Conservation (phyloP, 2,888 invertebrate species). For the Stegophylla sp. region DNA sequence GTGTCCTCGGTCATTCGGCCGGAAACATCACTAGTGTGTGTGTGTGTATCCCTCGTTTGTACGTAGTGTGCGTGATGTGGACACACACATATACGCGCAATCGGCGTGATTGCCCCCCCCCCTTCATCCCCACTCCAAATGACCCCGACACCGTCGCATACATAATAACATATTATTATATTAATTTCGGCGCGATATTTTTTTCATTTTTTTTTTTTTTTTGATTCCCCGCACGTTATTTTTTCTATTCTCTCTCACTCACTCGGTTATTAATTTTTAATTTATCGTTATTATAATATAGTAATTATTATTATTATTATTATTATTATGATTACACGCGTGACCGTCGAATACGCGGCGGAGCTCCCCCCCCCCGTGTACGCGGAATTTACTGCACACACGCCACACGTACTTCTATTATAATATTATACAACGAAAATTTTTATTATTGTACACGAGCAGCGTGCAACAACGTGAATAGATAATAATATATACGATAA, state of each 20-base stretch:
- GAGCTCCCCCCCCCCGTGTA: no score
- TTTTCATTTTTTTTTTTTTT: slow-evolving; percentile 19
- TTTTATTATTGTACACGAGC: no score
- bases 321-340: neutral
- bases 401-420: no score
- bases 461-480: no score
- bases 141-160: neutral
- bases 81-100: neutral
- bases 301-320: neutral
- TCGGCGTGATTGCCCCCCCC: slow-evolving; percentile 19
- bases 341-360: no score
- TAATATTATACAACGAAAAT: no score
- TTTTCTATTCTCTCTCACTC: no score
- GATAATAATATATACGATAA: no score
- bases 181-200: slow-evolving; percentile 14
- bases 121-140: neutral
- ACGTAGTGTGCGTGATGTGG: no score
- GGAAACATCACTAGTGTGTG: slow-evolving; percentile 29
- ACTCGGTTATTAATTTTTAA: slow-evolving; percentile 7
- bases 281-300: neutral
- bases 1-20: slow-evolving; percentile 47
- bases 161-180: neutral
- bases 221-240: neutral
- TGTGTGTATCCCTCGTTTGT: no score
- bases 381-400: no score